Conservation (phyloP, 1,140 invertebrate species). For the Pseudobourletiella spinata region DNA sequence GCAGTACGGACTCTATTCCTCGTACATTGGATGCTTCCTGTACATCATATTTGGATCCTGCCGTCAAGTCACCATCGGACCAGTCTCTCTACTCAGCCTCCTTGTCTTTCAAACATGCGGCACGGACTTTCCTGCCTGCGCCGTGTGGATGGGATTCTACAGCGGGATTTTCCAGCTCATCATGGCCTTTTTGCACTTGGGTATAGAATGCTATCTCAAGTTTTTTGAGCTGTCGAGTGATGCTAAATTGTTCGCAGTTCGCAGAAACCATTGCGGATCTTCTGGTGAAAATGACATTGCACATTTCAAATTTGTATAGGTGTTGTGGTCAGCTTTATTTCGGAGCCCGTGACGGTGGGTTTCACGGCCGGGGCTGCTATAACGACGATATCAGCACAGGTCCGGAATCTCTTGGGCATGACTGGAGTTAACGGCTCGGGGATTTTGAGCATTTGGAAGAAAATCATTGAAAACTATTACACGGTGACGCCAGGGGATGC, state of each 20-base stretch:
- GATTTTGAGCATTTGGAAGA: slow-evolving; percentile 42
- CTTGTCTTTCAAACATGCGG: slow-evolving; percentile 32
- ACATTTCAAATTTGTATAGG: slow-evolving; percentile 50
- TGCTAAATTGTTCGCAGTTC: neutral
- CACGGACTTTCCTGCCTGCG: slow-evolving; percentile 19
- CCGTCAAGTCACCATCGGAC: slow-evolving; percentile 80
- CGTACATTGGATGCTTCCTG: no score
- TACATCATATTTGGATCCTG: no score
- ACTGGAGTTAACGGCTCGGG: slow-evolving; percentile 43
- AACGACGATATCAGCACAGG: slow-evolving; percentile 54
- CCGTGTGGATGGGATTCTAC: slow-evolving; percentile 26
- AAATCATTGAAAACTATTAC: slow-evolving; percentile 42
- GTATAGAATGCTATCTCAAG: slow-evolving; percentile 6
- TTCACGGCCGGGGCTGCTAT: slow-evolving; percentile 58
- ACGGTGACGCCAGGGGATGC: slow-evolving; percentile 41
- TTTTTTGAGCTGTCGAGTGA: neutral
- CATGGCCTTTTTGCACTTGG: slow-evolving; percentile 26
- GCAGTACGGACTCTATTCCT: no score
- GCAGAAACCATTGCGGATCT: no score
- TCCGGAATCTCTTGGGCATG: slow-evolving; percentile 51
- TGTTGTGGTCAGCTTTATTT: slow-evolving; percentile 89
- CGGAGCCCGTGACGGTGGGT: slow-evolving; percentile 78
- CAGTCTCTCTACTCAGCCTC: slow-evolving; percentile 19
- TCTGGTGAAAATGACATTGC: neutral
- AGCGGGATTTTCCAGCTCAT: slow-evolving; percentile 30